Percentiles rank a stretch among this genome's conserved stretches.
phyloP scores from a whole-genome alignment of 2,113 vertebrate species.

The Triplophysa dalaica region DNA sequence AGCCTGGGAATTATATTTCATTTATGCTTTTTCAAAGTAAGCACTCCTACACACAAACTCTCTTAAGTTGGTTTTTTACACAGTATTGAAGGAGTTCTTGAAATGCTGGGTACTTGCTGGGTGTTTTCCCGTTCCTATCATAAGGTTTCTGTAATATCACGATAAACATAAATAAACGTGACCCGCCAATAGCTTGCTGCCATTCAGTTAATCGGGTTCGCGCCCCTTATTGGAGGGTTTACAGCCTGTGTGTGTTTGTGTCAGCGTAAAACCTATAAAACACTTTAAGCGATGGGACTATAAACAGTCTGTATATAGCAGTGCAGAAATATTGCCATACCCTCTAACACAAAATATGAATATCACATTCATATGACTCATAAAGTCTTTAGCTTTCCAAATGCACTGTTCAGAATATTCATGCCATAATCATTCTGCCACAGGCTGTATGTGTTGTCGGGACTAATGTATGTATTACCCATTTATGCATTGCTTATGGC shows the following conservation, averaged over 20 bases:
- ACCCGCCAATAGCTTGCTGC: conserved; percentile 2
- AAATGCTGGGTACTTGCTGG: no score
- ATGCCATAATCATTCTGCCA: neutral
- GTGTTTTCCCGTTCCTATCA: no score
- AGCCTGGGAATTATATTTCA: no score
- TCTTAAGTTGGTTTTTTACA: no score
- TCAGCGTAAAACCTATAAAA: conserved; percentile 29
- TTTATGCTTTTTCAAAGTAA: no score
- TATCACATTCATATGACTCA: conserved; percentile 45
- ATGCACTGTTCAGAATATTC: conserved; percentile 7
- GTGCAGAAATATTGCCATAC: conserved; percentile 37
- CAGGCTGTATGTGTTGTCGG: conserved; percentile 3
- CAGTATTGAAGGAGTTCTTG: no score
- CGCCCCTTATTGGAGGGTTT: neutral
- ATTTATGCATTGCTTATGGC: neutral
- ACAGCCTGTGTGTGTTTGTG: conserved; percentile 13
- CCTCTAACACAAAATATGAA: conserved; percentile 53
- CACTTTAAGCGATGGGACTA: conserved; percentile 27
- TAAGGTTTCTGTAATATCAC: no score
- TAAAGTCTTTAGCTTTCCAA: neutral
- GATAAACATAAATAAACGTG: no score
- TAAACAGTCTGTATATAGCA: conserved; percentile 51
- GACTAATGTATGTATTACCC: neutral
- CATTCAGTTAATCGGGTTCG: conserved; percentile 20
- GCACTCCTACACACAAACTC: no score